Evolutionary conservation across 2,888 invertebrate genomes (phyloP).

Genomic region (Oscheius sp.): DNA sequence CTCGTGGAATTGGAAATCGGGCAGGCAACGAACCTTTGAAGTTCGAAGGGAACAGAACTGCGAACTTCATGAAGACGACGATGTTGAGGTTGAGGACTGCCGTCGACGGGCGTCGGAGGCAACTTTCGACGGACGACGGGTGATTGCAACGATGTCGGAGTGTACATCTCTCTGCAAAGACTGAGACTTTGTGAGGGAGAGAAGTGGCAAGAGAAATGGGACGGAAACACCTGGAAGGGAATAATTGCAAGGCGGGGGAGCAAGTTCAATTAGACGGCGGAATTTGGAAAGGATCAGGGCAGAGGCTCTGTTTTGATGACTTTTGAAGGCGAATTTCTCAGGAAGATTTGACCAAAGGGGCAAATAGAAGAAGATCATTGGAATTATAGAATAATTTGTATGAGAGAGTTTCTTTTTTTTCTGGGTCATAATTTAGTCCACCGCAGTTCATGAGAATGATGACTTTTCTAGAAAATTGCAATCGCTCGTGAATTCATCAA

Average conservation of each 20-base stretch:
- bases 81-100: slow-evolving; percentile 10
- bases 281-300: neutral
- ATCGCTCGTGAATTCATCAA: no score
- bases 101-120: slow-evolving; percentile 23
- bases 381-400: no score
- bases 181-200: neutral
- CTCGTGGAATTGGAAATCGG: no score
- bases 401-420: no score
- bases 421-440: no score
- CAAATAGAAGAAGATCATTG: neutral
- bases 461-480: no score
- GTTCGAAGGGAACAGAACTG: slow-evolving; percentile 3
- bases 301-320: neutral
- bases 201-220: neutral
- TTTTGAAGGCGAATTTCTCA: neutral
- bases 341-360: neutral
- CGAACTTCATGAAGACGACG: slow-evolving; percentile 11
- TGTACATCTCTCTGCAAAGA: slow-evolving; percentile 7
- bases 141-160: neutral
- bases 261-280: neutral
- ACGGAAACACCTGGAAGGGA: neutral
- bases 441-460: no score
- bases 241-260: neutral
- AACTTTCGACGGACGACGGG: neutral
- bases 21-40: neutral